Percentiles rank a stretch among this genome's conserved stretches.
Conservation (phyloP, 53 echinoderm and acorn worm species). For the Holothuria scabra region DNA sequence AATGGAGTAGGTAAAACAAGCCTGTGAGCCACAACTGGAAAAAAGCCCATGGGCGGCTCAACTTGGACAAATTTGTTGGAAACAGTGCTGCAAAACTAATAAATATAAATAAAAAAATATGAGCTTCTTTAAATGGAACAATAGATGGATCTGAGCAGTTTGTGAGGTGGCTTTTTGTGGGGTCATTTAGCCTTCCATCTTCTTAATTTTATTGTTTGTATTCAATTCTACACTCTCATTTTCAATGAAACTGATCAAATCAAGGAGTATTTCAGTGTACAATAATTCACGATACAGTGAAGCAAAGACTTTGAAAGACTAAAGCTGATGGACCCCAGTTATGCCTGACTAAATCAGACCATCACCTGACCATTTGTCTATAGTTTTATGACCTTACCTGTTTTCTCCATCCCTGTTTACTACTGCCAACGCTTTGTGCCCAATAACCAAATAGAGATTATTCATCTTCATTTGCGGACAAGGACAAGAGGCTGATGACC, state of each 20-base stretch:
- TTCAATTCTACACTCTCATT: neutral
- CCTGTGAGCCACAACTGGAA: no score
- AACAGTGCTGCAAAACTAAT: no score
- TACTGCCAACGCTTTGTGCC: neutral
- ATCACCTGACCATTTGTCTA: no score
- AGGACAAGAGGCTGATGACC: neutral
- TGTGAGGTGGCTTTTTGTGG: no score
- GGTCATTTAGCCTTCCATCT: no score
- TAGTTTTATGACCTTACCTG: neutral
- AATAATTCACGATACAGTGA: neutral
- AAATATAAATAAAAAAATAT: no score
- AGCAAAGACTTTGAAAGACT: neutral
- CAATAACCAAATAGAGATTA: slow-evolving; percentile 7
- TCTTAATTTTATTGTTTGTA: neutral
- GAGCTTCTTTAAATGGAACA: no score
- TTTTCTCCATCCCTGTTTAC: neutral
- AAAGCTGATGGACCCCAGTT: neutral
- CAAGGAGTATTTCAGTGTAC: neutral
- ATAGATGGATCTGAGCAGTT: no score
- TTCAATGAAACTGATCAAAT: neutral
- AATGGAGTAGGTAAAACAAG: no score
- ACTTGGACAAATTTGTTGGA: no score
- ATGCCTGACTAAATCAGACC: no score
- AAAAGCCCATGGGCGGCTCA: no score
- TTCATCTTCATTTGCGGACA: neutral